phyloP scores from a whole-genome alignment of 2,113 vertebrate genomes.

The Dendrocopos noguchii region DNA sequence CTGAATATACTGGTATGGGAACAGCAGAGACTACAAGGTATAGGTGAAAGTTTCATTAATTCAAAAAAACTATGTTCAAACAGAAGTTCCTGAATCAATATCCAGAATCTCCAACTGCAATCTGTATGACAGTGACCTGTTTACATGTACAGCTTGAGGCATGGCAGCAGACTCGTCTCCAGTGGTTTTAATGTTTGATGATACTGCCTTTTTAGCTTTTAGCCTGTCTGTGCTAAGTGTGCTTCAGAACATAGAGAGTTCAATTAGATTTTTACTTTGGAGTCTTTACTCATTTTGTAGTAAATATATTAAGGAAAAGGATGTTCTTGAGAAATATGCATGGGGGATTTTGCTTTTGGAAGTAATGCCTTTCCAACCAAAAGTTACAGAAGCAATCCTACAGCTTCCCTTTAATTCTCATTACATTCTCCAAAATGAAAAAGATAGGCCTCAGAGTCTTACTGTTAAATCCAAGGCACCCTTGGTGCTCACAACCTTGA shows the following conservation, averaged over 20 bases:
- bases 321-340: background rate
- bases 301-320: background rate
- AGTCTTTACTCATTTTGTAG: background rate
- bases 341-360: background rate
- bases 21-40: background rate
- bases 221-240: background rate
- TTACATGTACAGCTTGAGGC: background rate
- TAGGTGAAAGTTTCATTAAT: background rate
- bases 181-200: background rate
- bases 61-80: background rate
- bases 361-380: background rate
- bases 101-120: background rate
- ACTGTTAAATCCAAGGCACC: background rate
- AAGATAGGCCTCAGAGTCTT: fast-evolving
- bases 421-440: background rate
- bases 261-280: background rate
- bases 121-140: background rate
- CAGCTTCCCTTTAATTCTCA: background rate
- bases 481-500: background rate
- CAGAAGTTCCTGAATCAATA: background rate
- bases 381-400: background rate
- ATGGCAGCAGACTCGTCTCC: background rate
- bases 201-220: background rate
- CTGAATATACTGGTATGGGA: background rate
- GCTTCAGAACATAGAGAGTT: background rate